Base-by-base conservation (phyloP, 37 sponge, comb jelly and placozoan genomes). In the Agelas oroides region DNA sequence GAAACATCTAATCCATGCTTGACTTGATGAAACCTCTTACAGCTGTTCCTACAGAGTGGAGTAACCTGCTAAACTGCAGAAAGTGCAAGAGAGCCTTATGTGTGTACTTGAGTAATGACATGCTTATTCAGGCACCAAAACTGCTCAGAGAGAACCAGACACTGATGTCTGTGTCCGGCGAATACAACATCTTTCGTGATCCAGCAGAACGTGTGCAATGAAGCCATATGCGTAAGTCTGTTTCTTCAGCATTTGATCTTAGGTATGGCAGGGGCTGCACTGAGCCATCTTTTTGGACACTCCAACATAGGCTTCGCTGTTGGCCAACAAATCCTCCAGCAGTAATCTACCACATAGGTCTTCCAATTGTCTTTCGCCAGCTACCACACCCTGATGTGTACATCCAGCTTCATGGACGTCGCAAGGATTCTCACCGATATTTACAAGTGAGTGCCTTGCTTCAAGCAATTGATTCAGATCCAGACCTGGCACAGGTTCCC, bases 271-370 rank as follows among this genome's bases (percentile, higher is more conserved):
- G 62, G 5, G 14, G 14, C 11, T 61, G 13, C 5, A 2, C 12
- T 2, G n/a, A 23, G 5, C 27, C 25, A 3, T 14, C 27, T 6
- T 3, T 3, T 61, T 2, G 5, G 5, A 61, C 62, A 61, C 62
- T 27, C 13, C 5, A 61, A 18, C 58, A 56, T 56, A 19, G 80
- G 80, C 41, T 64, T 1, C 80, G 65, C 64, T 54, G 25, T 30
- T 56, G 58, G 2, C 5, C 27, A 2, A 79, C 1, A 11, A 63
- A 40, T 18, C 30, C 54, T n/a, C 35, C 18, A 3, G 27, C 80
- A 36, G 80, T 65, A 39, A 37, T 39, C 1, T 79, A 81, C 52
- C 55, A 70, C 71, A 70, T 70, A 5, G 71, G 84, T 1, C 56
- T 61, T 23, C 53, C 71, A 19, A 17, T 34, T 16, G 17, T 37